Evolutionary conservation across 2,888 invertebrate species (phyloP).

Genomic region (Apotomis turbidana): DNA sequence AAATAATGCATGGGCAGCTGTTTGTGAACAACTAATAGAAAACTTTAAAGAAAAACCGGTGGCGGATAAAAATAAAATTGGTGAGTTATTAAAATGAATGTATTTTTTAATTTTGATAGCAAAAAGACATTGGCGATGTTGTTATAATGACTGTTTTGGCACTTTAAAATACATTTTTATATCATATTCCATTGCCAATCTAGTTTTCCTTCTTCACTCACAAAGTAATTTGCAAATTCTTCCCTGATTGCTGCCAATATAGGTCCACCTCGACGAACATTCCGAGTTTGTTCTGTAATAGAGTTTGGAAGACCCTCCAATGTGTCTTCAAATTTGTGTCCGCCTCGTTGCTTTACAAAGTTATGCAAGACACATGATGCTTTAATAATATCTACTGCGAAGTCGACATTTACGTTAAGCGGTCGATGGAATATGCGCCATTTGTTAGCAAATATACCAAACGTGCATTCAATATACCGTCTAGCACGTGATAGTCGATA

Average conservation of each 20-base stretch:
- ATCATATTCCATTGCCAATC: constrained; percentile 49
- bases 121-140: constrained; percentile 44
- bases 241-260: constrained; percentile 48
- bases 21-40: no score
- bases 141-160: constrained; percentile 28
- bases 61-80: no score
- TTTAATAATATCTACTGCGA: constrained; percentile 44
- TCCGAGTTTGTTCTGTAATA: constrained; percentile 27
- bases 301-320: constrained; percentile 26
- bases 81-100: no score
- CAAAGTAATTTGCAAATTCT: constrained; percentile 45
- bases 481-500: constrained; percentile 12
- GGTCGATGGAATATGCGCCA: constrained; percentile 13
- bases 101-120: no score
- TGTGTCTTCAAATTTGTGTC: constrained; percentile 43
- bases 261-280: constrained; percentile 46
- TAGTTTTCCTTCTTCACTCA: constrained; percentile 50
- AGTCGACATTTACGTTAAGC: constrained; percentile 43
- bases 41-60: no score
- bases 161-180: constrained; percentile 36
- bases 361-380: constrained; percentile 47
- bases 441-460: constrained; percentile 14
- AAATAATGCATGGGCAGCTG: no score
- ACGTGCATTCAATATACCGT: constrained; percentile 17
- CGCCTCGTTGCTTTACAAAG: constrained; percentile 47